Evolutionary conservation across 2,888 invertebrate species (phyloP), one percentile per base, ranked within the genome.

Genomic region (Lasioglossum figueresi): DNA sequence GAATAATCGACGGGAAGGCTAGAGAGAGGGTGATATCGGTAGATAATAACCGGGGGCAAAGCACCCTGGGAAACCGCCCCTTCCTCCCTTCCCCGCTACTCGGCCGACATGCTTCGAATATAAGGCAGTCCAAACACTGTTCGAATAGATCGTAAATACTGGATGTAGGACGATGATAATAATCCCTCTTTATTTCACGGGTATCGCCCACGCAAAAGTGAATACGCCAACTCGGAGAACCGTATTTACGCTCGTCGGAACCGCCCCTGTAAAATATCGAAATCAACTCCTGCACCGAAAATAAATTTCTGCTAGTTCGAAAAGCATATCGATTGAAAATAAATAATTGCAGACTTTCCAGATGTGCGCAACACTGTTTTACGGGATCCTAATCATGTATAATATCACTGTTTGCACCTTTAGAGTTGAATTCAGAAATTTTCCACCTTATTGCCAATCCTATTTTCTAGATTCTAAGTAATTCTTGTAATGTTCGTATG

Each of bases 1-100:
- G 78, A 83, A 85, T 85, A 83, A 72, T 80, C 80, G 77, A 10
- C 19, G 70, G 31, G 72, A 72, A 40, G 80, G 45, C 56, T 34
- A 43, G 68, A 52, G 68, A 52, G 56, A 31, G 79, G 76, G 76
- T 76, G 79, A 86, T 86, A 79, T 85, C 86, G 86, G 74, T 82
- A 73, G 85, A 79, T 85, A 81, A 85, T 82, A 85, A 85, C 79
- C 59, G 23, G 52, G 56, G 66, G 72, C 77, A 59, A 59, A 52
- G 76, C 45, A 56, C 70, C 56, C 48, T 34, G 76, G 76, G 52
- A 70, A 48, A 40, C 81, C 34, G n/a, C 37, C 63, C 31, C 63
- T 1, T 5, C 66, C 34, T 8, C 66, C 8, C 6, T 34, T 4
- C 66, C 23, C 12, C n/a, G 0, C 23, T 40, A 23, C 66, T 34